Base-by-base conservation (phyloP, 2,888 invertebrate genomes). In the Oscheius sp. region DNA sequence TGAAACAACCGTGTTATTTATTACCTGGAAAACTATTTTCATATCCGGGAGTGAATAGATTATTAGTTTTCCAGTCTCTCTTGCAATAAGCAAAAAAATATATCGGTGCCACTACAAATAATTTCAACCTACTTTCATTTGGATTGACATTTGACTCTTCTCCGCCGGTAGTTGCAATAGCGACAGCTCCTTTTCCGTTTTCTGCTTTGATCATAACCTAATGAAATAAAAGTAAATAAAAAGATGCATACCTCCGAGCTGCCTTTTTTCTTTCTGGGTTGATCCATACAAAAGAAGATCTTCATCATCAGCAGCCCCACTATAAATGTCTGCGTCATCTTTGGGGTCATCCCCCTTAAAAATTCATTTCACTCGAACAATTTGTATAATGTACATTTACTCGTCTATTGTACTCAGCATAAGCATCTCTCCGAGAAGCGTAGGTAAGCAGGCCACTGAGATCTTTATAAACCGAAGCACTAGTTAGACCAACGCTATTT, bases 11-110 rank as follows among this genome's bases (percentile, higher is more conserved):
- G 56, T 29, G 1, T 43, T 63, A 25, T 6, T 18, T 18, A n/a
- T 89, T 41, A 93, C 93, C 68, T 94, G 91, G 89, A 94, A 95
- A 80, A 93, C 93, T 18, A 95, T 91, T 81, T 93, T 92, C 69
- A 87, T 29, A 43, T 95, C 95, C 0, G 95, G 95, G 85, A 96
- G 91, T 69, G 88, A 89, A 90, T 95, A 96, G 74, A 98, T 93
- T 91, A 97, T 96, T 69, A 99, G 90, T 59, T 94, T 93, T 1
- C 96, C 97, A 89, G 94, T 95, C 83, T 94, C 94, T 18, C 96
- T 91, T 5, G 94, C 93, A 0, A 95, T 92, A 69, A 95, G 92
- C 72, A 95, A 89, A 97, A n/a, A 97, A 98, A 89, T 93, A 96
- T 0, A 95, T 93, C 0, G 95, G 93, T 87, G 53, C 35, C 45